Evolutionary conservation across 92 coral and sea anemone species (phyloP).

Genomic region (Porites cylindrica): DNA sequence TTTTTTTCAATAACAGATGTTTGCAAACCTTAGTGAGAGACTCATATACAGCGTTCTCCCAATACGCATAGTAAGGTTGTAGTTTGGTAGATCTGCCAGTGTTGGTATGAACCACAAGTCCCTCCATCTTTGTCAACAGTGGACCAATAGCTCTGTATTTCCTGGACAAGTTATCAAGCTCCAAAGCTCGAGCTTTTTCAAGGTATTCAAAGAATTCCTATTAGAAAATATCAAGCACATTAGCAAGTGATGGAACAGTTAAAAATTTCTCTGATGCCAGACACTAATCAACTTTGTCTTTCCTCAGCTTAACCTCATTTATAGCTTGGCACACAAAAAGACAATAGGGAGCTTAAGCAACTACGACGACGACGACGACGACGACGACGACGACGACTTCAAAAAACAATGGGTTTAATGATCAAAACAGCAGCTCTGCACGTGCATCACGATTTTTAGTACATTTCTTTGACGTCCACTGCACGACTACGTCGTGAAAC

Average conservation of each 20-base stretch:
- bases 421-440: too few relatives aligned
- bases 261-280: too few relatives aligned
- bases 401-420: too few relatives aligned
- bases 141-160: constrained; percentile 98
- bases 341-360: too few relatives aligned
- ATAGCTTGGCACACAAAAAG: too few relatives aligned
- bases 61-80: constrained; percentile 92
- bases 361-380: too few relatives aligned
- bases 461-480: too few relatives aligned
- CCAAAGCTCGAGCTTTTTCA: constrained; percentile 81
- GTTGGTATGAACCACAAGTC: constrained; percentile 97
- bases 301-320: too few relatives aligned
- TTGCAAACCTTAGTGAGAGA: constrained; percentile 86
- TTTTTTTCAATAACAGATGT: background rate
- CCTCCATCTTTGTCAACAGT: constrained; percentile 98
- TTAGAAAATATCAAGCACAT: background rate
- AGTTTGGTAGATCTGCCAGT: constrained; percentile 93
- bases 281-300: too few relatives aligned
- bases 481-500: too few relatives aligned
- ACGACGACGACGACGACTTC: too few relatives aligned
- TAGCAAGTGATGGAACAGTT: background rate
- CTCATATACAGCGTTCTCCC: constrained; percentile 94
- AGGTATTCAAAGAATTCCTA: constrained; percentile 97
- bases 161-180: constrained; percentile 85
- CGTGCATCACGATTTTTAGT: too few relatives aligned